Conservation (phyloP, 2,888 invertebrate genomes). For the Sphaeridia pumilis region DNA sequence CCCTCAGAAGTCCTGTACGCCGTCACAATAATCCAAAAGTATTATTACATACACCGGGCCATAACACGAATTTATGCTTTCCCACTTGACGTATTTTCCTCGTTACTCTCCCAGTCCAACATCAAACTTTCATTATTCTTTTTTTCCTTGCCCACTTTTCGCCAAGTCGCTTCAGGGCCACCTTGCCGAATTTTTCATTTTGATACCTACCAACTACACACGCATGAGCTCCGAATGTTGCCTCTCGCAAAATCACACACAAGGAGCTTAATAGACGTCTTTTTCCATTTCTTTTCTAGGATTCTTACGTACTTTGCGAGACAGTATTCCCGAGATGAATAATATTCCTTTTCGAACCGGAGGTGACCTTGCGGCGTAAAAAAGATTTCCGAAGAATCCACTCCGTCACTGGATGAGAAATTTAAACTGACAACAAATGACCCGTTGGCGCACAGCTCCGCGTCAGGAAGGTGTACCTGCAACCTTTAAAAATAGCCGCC, state of each 20-base stretch:
- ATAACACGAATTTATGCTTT: no score
- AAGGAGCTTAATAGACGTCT: no score
- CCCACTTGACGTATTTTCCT: no score
- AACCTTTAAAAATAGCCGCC: background rate
- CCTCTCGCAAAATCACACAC: no score
- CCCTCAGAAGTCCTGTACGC: background rate
- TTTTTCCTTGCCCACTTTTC: background rate
- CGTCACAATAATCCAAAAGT: background rate
- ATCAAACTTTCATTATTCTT: no score
- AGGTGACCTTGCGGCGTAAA: slow-evolving; percentile 23
- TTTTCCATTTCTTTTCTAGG: no score
- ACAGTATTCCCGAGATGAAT: slow-evolving; percentile 30
- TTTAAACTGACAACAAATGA: background rate
- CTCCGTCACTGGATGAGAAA: background rate
- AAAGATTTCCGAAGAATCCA: background rate
- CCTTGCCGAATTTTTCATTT: no score
- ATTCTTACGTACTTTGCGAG: slow-evolving; percentile 25
- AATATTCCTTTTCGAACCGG: slow-evolving; percentile 21
- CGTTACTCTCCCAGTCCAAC: no score
- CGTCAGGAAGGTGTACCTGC: background rate
- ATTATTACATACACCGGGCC: background rate
- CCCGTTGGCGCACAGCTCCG: background rate
- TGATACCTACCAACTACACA: no score
- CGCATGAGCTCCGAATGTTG: no score
- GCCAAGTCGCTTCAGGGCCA: background rate